Evolutionary conservation across 2,888 invertebrate genomes (phyloP), one percentile per base, ranked within the genome.

Genomic region (Drosophila limbata): DNA sequence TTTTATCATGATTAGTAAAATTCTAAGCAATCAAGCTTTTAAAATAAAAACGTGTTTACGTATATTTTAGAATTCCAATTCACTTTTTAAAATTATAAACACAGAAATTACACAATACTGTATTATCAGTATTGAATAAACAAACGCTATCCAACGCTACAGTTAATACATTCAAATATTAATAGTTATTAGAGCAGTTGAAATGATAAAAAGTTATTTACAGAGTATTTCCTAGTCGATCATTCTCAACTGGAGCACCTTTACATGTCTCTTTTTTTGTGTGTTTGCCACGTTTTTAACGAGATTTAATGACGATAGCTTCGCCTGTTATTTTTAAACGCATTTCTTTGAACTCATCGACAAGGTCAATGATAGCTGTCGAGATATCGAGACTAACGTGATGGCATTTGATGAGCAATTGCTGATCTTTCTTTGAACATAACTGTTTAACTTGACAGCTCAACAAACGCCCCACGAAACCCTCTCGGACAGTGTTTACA

Each of bases 351-450:
- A 84, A 87, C 79, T 39, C 42, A 45, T 51, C 55, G 86, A 85
- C 84, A 84, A 84, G 84, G 88, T 88, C 84, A 77, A 77, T 80
- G 77, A 73, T 79, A 79, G 67, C 42, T 40, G 17, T 31, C 19
- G 17, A 66, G 74, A 68, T 69, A 74, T 69, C 50, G 50, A 31
- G 51, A 52, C 62, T 44, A 42, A 76, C 62, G 73, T 71, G 79
- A 59, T 66, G 53, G 69, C 60, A 84, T 71, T 70, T 53, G 40
- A 62, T 67, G 25, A 60, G 50, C 37, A 57, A 65, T 65, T 31
- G 21, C 15, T 11, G 48, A 68, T 72, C 15, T n/a, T n/a, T n/a
- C n/a, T 56, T 51, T 13, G 5, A 42, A 28, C 17, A 25, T 61
- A 53, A 42, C 28, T 44, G 53, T 35, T 45, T 28, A 4, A 33